Percentiles rank a stretch among this genome's conserved stretches.
phyloP scores from a whole-genome alignment of 2,113 vertebrate genomes.

The Cacatua alba region DNA sequence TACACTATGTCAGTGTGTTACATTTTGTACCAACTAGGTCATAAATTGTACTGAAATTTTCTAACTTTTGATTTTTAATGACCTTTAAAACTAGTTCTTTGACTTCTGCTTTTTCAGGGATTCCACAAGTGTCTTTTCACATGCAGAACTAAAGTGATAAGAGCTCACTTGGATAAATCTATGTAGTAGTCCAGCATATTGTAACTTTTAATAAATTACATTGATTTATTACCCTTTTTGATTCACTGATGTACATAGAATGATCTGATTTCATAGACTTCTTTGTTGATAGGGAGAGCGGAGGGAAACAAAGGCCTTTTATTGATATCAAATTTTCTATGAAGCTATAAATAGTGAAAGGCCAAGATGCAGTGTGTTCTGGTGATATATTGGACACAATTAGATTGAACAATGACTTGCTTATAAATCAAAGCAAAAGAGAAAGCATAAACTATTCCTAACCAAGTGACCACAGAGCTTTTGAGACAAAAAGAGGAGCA shows the following conservation, averaged over 20 bases:
- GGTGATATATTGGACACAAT: slow-evolving; percentile 67
- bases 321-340: slow-evolving; percentile 75
- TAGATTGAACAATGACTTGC: slow-evolving; percentile 71
- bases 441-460: slow-evolving; percentile 59
- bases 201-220: slow-evolving; percentile 61
- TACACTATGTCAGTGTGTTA: background rate
- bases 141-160: background rate
- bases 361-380: slow-evolving; percentile 31
- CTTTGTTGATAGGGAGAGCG: background rate
- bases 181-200: background rate
- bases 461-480: slow-evolving; percentile 33
- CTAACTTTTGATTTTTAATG: background rate
- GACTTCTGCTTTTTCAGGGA: background rate
- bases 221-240: slow-evolving; percentile 67
- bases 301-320: slow-evolving; percentile 50
- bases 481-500: slow-evolving; percentile 34
- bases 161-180: background rate
- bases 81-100: background rate
- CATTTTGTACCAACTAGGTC: background rate
- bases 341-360: slow-evolving; percentile 67
- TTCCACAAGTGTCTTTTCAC: background rate
- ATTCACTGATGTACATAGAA: slow-evolving; percentile 35
- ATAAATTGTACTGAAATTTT: background rate
- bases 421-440: slow-evolving; percentile 73
- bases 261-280: slow-evolving; percentile 65